A percentile compares a stretch with the other conserved stretches of the same genome.
These are phyloP conservation scores for Brachionus rubens DNA, from an alignment of 1,140 invertebrate genomes.

Conservation along the genomic window DNA sequence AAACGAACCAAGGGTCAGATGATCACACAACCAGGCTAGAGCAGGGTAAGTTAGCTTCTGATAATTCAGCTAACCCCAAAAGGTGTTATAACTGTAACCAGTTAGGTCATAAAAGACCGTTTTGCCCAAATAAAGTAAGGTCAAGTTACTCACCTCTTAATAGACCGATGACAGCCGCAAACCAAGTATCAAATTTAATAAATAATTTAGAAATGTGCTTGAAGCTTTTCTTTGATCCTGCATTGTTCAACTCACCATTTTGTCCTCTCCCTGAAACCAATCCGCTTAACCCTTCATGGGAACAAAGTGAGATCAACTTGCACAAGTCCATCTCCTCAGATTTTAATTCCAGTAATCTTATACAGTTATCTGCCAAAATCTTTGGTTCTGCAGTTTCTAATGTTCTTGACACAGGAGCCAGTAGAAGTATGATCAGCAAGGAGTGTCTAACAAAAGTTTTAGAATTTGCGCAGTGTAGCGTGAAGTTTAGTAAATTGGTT, in stretches of 20 bases:
- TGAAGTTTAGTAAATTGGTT: background rate
- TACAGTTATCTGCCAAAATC: background rate
- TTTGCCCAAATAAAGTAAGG: background rate
- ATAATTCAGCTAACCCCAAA: background rate
- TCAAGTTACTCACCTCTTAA: background rate
- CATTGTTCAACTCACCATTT: background rate
- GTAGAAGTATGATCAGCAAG: too few relatives aligned
- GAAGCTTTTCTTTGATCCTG: slow-evolving; percentile 7
- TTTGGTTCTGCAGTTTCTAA: background rate
- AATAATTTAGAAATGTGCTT: slow-evolving; percentile 1
- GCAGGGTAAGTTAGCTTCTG: background rate
- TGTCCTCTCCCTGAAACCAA: background rate
- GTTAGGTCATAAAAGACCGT: background rate
- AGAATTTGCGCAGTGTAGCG: background rate
- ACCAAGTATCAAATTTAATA: background rate
- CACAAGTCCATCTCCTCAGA: too few relatives aligned
- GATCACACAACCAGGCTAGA: background rate
- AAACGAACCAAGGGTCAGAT: background rate
- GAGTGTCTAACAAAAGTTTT: too few relatives aligned
- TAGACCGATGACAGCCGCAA: background rate
- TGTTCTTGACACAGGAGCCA: too few relatives aligned
- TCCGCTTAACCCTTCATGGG: too few relatives aligned
- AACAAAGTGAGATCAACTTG: too few relatives aligned
- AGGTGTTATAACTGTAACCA: background rate
- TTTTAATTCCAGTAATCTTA: background rate